Conservation (phyloP, 2,113 vertebrate genomes). For the Numenius arquata region DNA sequence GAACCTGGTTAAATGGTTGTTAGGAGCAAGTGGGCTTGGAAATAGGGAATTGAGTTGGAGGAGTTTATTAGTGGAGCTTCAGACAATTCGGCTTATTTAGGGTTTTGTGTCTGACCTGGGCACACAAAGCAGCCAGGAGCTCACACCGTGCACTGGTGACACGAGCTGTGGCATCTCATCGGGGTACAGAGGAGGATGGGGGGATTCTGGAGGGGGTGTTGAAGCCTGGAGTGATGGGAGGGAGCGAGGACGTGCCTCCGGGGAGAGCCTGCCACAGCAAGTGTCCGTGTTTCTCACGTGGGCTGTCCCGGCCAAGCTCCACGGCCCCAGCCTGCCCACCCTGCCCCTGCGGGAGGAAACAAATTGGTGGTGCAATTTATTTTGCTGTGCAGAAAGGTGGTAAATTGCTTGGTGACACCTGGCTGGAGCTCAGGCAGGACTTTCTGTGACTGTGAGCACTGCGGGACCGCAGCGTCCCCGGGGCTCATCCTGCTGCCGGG, state of each 20-base stretch:
- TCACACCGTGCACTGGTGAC: not conserved
- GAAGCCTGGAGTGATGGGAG: not conserved
- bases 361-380: not conserved
- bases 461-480: not conserved
- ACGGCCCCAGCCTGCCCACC: fast-evolving
- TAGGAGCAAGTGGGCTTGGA: not conserved
- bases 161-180: fast-evolving
- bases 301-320: not conserved
- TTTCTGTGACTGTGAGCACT: not conserved
- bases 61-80: not conserved
- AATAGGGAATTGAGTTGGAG: not conserved
- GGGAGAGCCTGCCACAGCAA: not conserved
- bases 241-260: fast-evolving
- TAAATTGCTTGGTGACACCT: not conserved
- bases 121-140: not conserved
- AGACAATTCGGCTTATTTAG: not conserved
- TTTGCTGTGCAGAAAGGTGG: not conserved
- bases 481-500: not conserved
- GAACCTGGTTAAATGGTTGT: not conserved
- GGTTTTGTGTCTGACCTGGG: not conserved
- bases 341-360: not conserved
- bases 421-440: not conserved
- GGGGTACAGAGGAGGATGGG: no score
- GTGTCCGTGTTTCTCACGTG: fast-evolving
- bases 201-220: fast-evolving